Evolutionary conservation across 1,140 invertebrate species (phyloP).

Genomic region (Doryteuthis pealeii): DNA sequence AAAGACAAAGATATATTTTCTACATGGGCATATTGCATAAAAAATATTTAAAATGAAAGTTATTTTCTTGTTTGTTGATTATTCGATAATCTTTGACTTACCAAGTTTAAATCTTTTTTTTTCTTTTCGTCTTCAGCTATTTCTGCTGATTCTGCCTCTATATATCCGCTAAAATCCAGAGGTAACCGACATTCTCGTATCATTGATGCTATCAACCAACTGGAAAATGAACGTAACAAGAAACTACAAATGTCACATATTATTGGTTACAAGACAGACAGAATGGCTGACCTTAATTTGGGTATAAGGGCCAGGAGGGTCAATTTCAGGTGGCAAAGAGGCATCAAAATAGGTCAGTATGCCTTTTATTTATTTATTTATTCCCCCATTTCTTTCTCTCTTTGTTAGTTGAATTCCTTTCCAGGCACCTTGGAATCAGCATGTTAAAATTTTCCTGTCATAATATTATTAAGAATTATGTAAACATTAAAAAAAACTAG

Average conservation of each 20-base stretch:
- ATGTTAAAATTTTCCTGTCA: too few relatives aligned
- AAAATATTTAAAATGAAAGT: too few relatives aligned
- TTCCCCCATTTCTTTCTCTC: neutral
- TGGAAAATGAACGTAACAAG: slow-evolving; percentile 71
- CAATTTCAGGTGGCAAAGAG: slow-evolving; percentile 88
- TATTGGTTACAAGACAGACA: slow-evolving; percentile 71
- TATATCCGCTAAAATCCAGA: neutral
- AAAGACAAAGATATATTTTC: too few relatives aligned
- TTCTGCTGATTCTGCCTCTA: neutral
- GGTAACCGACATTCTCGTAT: slow-evolving; percentile 10
- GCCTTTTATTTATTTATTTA: neutral
- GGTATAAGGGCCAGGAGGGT: slow-evolving; percentile 69
- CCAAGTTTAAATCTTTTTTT: too few relatives aligned
- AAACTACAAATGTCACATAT: slow-evolving; percentile 66
- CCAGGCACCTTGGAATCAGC: neutral
- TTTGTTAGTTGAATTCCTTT: neutral
- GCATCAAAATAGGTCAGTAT: slow-evolving; percentile 79
- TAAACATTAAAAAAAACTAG: too few relatives aligned
- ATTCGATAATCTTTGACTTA: too few relatives aligned
- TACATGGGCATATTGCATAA: too few relatives aligned
- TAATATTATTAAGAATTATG: too few relatives aligned
- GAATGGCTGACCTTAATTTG: slow-evolving; percentile 50
- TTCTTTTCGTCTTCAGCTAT: neutral
- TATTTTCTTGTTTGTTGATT: too few relatives aligned
- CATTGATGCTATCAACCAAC: slow-evolving; percentile 39